phyloP scores from a whole-genome alignment of 2,797 vertebrate genomes.

The Buceros bicornis region DNA sequence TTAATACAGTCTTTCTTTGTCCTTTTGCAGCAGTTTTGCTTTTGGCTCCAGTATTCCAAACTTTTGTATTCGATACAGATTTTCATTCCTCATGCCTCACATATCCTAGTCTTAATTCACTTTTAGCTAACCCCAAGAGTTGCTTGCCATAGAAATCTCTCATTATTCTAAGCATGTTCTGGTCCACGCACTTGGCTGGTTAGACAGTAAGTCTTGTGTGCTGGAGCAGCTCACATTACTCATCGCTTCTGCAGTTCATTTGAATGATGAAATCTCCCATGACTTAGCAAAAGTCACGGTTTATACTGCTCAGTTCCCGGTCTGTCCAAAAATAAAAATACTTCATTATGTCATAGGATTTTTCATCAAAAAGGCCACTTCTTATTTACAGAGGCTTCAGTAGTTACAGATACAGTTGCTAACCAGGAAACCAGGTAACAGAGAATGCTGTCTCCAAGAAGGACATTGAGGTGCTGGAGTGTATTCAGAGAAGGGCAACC shows the following conservation, averaged over 20 bases:
- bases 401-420: background rate
- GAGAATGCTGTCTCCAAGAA: background rate
- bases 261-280: background rate
- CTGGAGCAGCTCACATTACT: background rate
- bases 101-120: background rate
- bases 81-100: background rate
- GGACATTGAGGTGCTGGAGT: too few relatives aligned
- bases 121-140: background rate
- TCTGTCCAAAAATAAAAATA: background rate
- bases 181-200: background rate
- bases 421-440: background rate
- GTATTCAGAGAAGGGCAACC: too few relatives aligned
- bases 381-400: background rate
- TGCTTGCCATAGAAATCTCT: background rate
- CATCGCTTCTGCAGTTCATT: background rate
- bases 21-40: background rate
- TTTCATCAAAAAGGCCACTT: background rate
- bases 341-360: background rate
- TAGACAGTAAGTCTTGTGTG: background rate
- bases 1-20: background rate
- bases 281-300: background rate
- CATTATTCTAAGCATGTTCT: background rate
- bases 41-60: background rate
- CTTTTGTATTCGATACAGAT: background rate
- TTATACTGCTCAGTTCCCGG: background rate